These are phyloP conservation scores for Peromyscus attwateri DNA, from an alignment of 2,797 vertebrate genomes.

Conservation along the genomic window DNA sequence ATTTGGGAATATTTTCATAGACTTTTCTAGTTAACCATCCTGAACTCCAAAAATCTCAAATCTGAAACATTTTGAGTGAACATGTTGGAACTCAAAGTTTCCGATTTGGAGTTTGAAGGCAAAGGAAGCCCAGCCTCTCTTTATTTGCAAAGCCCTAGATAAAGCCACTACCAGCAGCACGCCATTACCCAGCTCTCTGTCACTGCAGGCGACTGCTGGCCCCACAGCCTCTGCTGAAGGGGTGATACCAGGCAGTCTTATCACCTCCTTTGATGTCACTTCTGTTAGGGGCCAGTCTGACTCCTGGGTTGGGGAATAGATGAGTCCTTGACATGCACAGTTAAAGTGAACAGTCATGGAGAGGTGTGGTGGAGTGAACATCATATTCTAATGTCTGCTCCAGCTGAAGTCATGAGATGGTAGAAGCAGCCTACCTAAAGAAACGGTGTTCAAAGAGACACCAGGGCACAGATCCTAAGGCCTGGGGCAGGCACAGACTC, in stretches of 20 bases:
- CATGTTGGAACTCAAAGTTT: neutral
- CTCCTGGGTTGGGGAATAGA: neutral
- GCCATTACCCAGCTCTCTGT: neutral
- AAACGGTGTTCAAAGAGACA: neutral
- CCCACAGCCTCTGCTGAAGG: neutral
- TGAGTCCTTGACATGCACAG: neutral
- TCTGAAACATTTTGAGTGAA: neutral
- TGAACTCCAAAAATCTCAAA: neutral
- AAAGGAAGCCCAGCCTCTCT: neutral
- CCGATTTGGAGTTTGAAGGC: neutral
- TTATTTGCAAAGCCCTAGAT: neutral
- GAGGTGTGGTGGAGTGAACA: neutral
- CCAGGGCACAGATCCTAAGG: neutral
- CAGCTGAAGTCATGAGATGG: neutral
- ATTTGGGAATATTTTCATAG: neutral
- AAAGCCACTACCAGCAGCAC: neutral
- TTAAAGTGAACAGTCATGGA: neutral
- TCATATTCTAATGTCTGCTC: accelerated
- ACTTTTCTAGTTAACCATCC: neutral
- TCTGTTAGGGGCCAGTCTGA: neutral
- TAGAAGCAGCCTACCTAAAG: neutral
- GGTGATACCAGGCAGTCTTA: neutral
- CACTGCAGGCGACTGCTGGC: neutral
- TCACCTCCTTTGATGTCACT: neutral
- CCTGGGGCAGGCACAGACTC: no score